Conservation (phyloP, 2,113 vertebrate genomes). For the Pseudopipra pipra region DNA sequence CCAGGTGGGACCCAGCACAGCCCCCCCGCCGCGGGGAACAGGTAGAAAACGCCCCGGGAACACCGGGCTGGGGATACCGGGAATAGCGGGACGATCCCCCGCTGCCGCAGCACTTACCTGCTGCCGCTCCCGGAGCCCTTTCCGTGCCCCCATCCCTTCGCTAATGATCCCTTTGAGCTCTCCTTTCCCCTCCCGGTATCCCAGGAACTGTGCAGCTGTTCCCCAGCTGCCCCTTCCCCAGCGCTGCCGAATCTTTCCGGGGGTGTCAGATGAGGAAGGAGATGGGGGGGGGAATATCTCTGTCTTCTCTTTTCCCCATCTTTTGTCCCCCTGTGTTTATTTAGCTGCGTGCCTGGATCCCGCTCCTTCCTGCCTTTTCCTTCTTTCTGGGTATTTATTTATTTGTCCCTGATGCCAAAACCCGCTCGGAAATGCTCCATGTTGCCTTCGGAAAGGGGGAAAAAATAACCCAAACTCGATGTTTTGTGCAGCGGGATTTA, state of each 20-base stretch:
- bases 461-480: accelerated
- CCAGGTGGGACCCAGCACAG: not conserved
- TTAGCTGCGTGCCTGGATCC: not conserved
- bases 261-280: not conserved
- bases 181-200: conserved; percentile 15
- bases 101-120: not conserved
- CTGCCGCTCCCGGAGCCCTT: not conserved
- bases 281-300: not conserved
- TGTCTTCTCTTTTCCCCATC: not conserved
- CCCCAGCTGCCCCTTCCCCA: conserved; percentile 32
- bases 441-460: not conserved
- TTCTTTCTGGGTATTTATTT: not conserved
- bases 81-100: not conserved
- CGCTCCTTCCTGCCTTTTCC: not conserved
- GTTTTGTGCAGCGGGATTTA: not conserved
- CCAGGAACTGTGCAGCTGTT: conserved; percentile 36
- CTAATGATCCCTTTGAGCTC: not conserved
- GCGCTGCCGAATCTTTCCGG: not conserved
- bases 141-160: not conserved
- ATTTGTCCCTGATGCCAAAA: not conserved
- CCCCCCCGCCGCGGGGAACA: not conserved
- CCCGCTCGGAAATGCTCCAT: accelerated
- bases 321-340: conserved; percentile 5
- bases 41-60: not conserved
- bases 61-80: accelerated